Percentiles rank a stretch among this genome's conserved stretches.
Evolutionary conservation across 2,113 vertebrate genomes (phyloP).

Genomic region (Ginglymostoma cirratum): DNA sequence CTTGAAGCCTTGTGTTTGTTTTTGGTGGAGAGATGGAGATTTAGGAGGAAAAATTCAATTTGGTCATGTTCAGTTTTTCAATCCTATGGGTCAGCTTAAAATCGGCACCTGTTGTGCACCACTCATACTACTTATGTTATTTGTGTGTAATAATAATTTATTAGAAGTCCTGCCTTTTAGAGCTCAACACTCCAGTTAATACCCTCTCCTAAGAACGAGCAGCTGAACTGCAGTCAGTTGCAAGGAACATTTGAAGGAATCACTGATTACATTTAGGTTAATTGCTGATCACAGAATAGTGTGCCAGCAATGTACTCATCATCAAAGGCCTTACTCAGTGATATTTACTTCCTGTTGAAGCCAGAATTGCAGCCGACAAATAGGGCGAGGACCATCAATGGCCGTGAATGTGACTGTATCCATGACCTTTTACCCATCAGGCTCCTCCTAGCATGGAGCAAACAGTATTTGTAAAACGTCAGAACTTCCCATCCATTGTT

Average conservation of each 20-base stretch:
- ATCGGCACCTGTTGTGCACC: background rate
- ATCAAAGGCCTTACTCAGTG: no score
- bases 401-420: background rate
- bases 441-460: background rate
- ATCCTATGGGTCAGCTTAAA: background rate
- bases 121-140: no score
- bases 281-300: no score
- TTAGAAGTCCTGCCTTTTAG: background rate
- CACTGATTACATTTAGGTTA: no score
- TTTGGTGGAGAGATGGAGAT: background rate
- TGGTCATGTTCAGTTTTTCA: background rate
- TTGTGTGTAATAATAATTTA: background rate
- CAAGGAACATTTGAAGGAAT: no score
- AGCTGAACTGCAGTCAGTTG: no score
- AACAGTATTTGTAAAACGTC: background rate
- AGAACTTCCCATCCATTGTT: background rate
- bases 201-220: no score
- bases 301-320: no score
- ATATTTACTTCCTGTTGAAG: background rate
- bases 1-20: background rate
- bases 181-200: no score
- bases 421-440: background rate
- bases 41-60: background rate
- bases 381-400: background rate
- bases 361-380: background rate